phyloP scores from a whole-genome alignment of 2,888 invertebrate species.

The Leucozona laternaria region DNA sequence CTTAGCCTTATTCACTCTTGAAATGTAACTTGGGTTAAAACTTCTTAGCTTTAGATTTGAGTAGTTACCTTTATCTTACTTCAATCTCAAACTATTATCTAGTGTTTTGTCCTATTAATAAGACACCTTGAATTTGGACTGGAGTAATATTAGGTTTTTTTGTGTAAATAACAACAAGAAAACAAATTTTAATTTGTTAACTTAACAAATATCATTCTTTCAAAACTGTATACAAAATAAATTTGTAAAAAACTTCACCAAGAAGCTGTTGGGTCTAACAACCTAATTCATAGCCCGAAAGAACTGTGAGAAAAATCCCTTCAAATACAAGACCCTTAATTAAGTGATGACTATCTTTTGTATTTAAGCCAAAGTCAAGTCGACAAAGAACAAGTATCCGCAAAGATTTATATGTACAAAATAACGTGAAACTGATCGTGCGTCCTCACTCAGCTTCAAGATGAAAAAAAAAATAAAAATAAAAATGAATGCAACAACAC shows the following conservation, averaged over 20 bases:
- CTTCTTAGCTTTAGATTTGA: too few relatives aligned
- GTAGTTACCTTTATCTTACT: too few relatives aligned
- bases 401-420: conserved; percentile 61
- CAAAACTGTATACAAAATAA: not conserved
- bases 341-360: conserved; percentile 69
- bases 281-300: not conserved
- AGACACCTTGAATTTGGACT: too few relatives aligned
- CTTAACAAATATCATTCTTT: not conserved
- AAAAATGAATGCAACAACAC: not conserved
- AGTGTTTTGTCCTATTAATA: too few relatives aligned
- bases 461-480: not conserved
- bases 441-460: conserved; percentile 56
- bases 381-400: conserved; percentile 32
- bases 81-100: too few relatives aligned
- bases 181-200: too few relatives aligned
- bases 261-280: not conserved
- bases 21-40: too few relatives aligned
- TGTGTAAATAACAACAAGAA: too few relatives aligned
- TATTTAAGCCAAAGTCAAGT: conserved; percentile 54
- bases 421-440: conserved; percentile 65
- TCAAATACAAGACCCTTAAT: conserved; percentile 53
- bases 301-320: conserved; percentile 42
- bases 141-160: too few relatives aligned
- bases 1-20: too few relatives aligned
- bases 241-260: not conserved